Evolutionary conservation across 2,113 vertebrate species (phyloP).

Genomic region (Alligator sinensis): DNA sequence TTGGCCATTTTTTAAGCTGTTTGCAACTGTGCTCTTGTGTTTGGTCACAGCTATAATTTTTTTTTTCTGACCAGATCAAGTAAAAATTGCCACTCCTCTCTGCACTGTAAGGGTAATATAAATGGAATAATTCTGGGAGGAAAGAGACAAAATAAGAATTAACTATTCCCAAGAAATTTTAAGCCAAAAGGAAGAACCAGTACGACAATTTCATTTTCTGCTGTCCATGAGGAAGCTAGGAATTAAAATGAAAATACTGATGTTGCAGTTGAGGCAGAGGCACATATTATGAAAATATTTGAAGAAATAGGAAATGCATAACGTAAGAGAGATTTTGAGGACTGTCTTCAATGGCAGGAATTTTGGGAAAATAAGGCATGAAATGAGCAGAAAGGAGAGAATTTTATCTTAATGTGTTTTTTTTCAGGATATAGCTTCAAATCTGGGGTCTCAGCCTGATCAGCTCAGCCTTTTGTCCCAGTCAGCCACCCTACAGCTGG

Average conservation of each 20-base stretch:
- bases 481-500: no score
- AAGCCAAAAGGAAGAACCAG: background rate
- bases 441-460: no score
- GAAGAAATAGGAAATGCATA: background rate
- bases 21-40: no score
- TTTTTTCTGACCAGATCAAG: no score
- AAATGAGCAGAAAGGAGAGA: background rate
- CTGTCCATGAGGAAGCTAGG: background rate
- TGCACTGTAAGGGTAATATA: background rate
- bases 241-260: background rate
- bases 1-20: no score
- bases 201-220: accelerated
- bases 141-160: accelerated
- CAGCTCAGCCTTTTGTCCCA: no score
- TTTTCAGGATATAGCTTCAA: accelerated
- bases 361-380: background rate
- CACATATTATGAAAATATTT: background rate
- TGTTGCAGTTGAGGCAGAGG: background rate
- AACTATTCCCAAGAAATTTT: background rate
- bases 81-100: no score
- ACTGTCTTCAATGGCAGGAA: background rate
- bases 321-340: background rate
- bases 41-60: no score
- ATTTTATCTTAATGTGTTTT: background rate
- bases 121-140: background rate